These are phyloP conservation scores for Sebastes kiyomatsui DNA, from an alignment of 2,797 vertebrate genomes.

Conservation along the genomic window DNA sequence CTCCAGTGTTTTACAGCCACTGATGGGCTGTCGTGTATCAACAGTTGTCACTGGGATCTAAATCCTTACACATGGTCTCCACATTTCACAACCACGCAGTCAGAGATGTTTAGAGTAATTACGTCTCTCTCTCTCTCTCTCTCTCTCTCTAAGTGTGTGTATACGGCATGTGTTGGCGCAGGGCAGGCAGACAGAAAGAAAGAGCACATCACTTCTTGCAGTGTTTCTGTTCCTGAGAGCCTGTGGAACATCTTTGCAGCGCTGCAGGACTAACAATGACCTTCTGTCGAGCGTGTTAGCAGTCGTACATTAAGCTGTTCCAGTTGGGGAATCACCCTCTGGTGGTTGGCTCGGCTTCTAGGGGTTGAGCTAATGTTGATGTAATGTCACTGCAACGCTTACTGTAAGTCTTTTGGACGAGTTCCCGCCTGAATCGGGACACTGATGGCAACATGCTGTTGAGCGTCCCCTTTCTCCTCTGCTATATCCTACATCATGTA, in stretches of 20 bases:
- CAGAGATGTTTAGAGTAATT: slow-evolving; percentile 62
- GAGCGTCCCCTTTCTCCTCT: not conserved
- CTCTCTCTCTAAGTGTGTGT: slow-evolving; percentile 31
- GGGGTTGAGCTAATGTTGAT: slow-evolving; percentile 71
- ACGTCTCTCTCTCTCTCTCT: slow-evolving; percentile 3
- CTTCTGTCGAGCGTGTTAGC: slow-evolving; percentile 60
- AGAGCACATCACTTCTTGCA: slow-evolving; percentile 18
- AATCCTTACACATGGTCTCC: slow-evolving; percentile 76
- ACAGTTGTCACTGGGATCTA: slow-evolving; percentile 69
- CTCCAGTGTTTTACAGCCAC: slow-evolving; percentile 52
- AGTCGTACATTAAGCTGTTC: slow-evolving; percentile 57
- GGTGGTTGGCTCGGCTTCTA: slow-evolving; percentile 56
- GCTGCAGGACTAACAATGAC: slow-evolving; percentile 60
- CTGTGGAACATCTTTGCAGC: slow-evolving; percentile 62
- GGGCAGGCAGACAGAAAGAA: slow-evolving; percentile 7
- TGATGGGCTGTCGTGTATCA: slow-evolving; percentile 59
- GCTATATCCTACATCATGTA: not conserved
- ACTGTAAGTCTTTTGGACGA: slow-evolving; percentile 19
- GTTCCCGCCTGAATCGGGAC: slow-evolving; percentile 27
- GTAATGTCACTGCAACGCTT: slow-evolving; percentile 64
- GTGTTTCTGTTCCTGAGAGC: slow-evolving; percentile 41
- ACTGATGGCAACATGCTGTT: slow-evolving; percentile 22
- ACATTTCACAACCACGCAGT: slow-evolving; percentile 72
- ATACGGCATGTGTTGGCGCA: slow-evolving; percentile 27
- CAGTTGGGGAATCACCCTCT: slow-evolving; percentile 67